phyloP scores from a whole-genome alignment of 2,797 vertebrate genomes.

The Clamator glandarius region DNA sequence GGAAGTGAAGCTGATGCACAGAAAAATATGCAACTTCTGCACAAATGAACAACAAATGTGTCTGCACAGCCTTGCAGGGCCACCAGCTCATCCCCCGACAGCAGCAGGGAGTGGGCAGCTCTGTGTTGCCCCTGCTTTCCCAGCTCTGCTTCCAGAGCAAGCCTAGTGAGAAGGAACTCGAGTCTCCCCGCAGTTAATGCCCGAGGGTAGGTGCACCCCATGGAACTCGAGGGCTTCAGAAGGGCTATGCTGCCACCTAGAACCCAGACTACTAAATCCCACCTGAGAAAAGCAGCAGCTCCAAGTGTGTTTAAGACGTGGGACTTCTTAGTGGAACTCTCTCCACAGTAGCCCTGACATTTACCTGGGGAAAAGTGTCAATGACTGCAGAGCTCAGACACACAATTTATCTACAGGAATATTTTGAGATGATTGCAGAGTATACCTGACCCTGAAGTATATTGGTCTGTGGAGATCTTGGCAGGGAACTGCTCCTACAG shows the following conservation, averaged over 20 bases:
- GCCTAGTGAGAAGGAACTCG: not conserved
- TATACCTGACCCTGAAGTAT: not conserved
- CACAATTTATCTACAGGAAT: not conserved
- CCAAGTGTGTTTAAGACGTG: not conserved
- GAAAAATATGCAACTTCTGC: not conserved
- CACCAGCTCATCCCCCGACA: not conserved
- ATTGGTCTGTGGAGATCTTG: not conserved
- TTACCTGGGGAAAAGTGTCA: not conserved
- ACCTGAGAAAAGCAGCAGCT: not conserved
- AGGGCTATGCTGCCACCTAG: conserved; percentile 68
- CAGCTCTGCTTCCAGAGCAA: not conserved
- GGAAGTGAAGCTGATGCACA: not conserved
- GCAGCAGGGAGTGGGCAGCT: not conserved
- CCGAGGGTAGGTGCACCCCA: not conserved
- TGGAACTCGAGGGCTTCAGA: not conserved
- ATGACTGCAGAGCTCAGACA: not conserved
- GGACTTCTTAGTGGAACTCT: not conserved
- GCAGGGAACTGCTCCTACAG: not conserved
- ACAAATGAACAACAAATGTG: not conserved
- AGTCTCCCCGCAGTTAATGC: not conserved
- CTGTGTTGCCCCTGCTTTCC: not conserved
- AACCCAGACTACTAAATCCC: conserved; percentile 43
- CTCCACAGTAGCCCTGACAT: not conserved
- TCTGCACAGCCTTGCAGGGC: not conserved
- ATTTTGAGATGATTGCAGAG: not conserved